A percentile compares a stretch with the other conserved stretches of the same genome.
These are phyloP conservation scores for Chanos chanos DNA, from an alignment of 2,797 vertebrate species.

Conservation along the genomic window DNA sequence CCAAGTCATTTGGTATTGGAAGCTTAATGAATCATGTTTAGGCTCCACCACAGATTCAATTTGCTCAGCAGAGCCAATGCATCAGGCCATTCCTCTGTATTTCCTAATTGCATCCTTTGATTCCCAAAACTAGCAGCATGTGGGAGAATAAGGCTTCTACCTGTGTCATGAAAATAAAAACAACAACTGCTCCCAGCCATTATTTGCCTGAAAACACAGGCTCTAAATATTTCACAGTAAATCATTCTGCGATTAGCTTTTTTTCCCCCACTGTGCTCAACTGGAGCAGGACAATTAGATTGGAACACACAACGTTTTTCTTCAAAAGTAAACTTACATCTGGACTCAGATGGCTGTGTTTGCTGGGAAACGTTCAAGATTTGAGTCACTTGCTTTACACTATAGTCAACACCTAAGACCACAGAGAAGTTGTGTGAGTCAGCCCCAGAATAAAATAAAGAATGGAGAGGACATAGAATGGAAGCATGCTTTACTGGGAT, in stretches of 20 bases:
- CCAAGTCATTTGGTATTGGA: slow-evolving; percentile 32
- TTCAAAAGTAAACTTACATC: no score
- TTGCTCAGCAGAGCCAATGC: slow-evolving; percentile 51
- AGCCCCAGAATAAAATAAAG: no score
- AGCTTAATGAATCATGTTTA: slow-evolving; percentile 31
- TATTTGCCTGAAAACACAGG: background rate
- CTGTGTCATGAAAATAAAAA: slow-evolving; percentile 20
- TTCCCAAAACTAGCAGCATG: slow-evolving; percentile 24
- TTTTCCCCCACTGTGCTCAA: no score
- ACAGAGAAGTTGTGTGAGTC: no score
- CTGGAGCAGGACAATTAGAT: no score
- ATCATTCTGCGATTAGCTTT: slow-evolving; percentile 6
- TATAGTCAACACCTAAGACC: no score
- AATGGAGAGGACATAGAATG: no score
- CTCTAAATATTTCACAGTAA: slow-evolving; percentile 15
- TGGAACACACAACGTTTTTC: no score
- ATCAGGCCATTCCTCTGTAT: slow-evolving; percentile 54
- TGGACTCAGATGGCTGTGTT: no score
- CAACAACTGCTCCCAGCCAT: slow-evolving; percentile 9
- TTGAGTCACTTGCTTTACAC: no score
- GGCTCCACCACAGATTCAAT: slow-evolving; percentile 55
- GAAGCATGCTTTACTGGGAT: no score
- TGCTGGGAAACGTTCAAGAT: no score
- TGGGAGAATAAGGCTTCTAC: slow-evolving; percentile 5
- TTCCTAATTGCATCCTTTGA: slow-evolving; percentile 62